Base-by-base conservation (phyloP, 2,113 vertebrate species). In the Lota lota region DNA sequence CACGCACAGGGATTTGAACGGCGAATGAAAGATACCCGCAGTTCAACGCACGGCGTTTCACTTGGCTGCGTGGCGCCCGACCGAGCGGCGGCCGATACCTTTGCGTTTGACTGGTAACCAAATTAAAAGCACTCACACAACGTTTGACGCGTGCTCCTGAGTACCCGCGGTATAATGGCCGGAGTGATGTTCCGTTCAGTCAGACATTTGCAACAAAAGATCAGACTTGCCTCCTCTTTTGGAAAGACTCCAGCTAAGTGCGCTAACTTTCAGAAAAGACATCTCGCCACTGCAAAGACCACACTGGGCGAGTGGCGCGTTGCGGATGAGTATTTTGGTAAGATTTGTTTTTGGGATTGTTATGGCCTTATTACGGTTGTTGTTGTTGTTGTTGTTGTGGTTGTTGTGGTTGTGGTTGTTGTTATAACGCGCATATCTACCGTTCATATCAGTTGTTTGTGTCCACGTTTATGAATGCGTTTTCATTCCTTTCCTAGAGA, bases 401-500 rank as follows among this genome's bases (percentile, higher is more conserved):
- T 47, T 33, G 7, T 33, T 5, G 1, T 6, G 28, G 28, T 33
- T 33, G 28, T 33, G 4, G 28, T 33, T 4, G 28, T 33, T 3
- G 7, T 33, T 6, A 33, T 33, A 5, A 33, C 0, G 15, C 53
- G 53, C 53, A 4, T n/a, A n/a, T 16, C 53, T 5, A n/a, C 5
- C 16, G 16, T n/a, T 1, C 53, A n/a, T 18, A 56, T 16, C 53
- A n/a, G 11, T n/a, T 5, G 53, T 18, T 16, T 18, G 10, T 14
- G 0, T 47, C 28, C 28, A 33, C 28, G 28, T 33, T 33, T 33
- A 4, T 16, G 15, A n/a, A 10, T 59, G 18, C 11, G 57, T 11
- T 59, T 6, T 21, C 18, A 18, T 59, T 59, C n/a, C 19, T 4
- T 17, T 61, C 21, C 20, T 87, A 98, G 95, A 93, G 82, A 78